Conservation (phyloP, 92 coral and sea anemone species). For the Heliopora coerulea region DNA sequence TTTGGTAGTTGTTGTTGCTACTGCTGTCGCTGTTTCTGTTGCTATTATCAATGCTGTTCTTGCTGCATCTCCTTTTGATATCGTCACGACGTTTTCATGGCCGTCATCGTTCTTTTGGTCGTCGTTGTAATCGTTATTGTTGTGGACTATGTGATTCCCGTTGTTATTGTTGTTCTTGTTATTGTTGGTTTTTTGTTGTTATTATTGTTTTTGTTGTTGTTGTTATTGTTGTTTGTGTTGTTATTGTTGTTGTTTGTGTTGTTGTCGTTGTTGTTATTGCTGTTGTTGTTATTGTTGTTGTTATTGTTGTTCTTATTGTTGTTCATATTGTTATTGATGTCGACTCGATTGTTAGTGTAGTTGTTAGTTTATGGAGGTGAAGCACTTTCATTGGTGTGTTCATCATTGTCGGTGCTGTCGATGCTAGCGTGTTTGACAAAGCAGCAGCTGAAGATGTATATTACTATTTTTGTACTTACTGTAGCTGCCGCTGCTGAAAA, state of each 20-base stretch:
- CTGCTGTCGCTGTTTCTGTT: neutral
- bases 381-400: no score
- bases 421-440: no score
- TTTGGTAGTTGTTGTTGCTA: neutral
- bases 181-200: neutral
- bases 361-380: no score
- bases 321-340: no score
- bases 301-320: no score
- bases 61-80: no score
- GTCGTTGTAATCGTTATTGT: neutral
- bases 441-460: no score
- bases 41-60: neutral
- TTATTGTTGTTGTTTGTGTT: neutral
- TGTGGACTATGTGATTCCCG: neutral
- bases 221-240: neutral
- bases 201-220: neutral
- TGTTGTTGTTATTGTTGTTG: no score
- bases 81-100: neutral
- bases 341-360: no score
- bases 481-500: no score
- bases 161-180: neutral
- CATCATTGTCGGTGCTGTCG: no score
- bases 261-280: neutral
- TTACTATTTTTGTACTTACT: no score
- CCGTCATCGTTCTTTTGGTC: neutral